Base-by-base conservation (phyloP, 2,888 invertebrate genomes). In the Polyommatus iphigenia region DNA sequence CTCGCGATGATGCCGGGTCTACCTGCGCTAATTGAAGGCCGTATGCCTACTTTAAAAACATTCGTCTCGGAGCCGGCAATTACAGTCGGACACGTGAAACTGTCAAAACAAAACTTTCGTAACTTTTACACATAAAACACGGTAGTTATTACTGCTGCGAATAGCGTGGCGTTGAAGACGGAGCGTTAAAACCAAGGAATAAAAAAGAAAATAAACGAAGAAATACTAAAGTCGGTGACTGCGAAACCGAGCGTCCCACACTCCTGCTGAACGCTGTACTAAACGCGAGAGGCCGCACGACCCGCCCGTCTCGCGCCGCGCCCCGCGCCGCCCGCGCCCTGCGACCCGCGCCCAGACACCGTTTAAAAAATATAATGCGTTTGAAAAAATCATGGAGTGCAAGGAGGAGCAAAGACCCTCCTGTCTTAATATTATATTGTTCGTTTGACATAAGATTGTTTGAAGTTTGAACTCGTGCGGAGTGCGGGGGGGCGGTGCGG, bases 201-300 rank as follows among this genome's bases (percentile, higher is more conserved):
- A 93, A 90, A 93, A 94, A 93, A 93, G 92, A 94, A 94, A 94
- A 93, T 92, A 94, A 94, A 93, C 91, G 93, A 94, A 93, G 91
- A 93, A 94, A 91, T 78, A 92, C 89, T 84, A 92, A 94, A 91
- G 89, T 91, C 88, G 92, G 89, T 91, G 92, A 90, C 91, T 89
- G 89, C 87, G 82, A 89, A 93, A 91, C 89, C 94, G 92, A 87
- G 94, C 94, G 94, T 92, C 90, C 94, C 93, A 90, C 93, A 91
- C 94, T 93, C 93, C 89, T 90, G 92, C 92, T 94, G 93, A 93
- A 91, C 93, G 92, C 90, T 92, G 91, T 93, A 94, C 94, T 93
- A 93, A 93, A 91, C 91, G 92, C 89, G 89, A 90, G 90, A 91
- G 88, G 91, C 91, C 90, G 88, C 88, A 87, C 90, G 87, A 89